These are phyloP conservation scores for Brachyopa scutellaris DNA, from an alignment of 2,888 invertebrate genomes.

Conservation along the genomic window DNA sequence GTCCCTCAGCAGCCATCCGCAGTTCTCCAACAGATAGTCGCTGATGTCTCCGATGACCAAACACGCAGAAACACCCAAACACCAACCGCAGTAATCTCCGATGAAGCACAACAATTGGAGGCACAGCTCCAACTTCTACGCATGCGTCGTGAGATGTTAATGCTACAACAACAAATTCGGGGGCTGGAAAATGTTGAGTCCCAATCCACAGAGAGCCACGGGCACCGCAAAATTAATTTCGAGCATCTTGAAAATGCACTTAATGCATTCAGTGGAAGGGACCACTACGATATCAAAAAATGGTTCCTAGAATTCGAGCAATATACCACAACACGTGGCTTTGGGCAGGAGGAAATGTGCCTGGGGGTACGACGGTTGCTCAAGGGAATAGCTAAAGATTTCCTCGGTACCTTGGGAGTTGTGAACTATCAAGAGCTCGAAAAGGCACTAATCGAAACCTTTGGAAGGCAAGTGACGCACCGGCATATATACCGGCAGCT, in stretches of 20 bases:
- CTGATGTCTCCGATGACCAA: too few species aligned
- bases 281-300: neutral
- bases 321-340: neutral
- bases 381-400: neutral
- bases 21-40: too few species aligned
- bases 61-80: too few species aligned
- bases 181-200: too few species aligned
- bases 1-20: too few species aligned
- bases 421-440: neutral
- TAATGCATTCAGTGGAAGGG: neutral
- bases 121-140: too few species aligned
- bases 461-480: conserved; percentile 17
- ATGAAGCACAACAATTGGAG: too few species aligned
- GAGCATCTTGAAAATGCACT: neutral
- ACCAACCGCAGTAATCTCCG: too few species aligned
- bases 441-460: neutral
- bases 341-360: neutral
- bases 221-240: neutral
- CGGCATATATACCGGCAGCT: conserved; percentile 8
- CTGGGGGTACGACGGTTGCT: conserved; percentile 9
- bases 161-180: too few species aligned
- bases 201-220: too few species aligned
- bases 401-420: neutral
- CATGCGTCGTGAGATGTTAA: neutral
- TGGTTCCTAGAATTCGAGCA: conserved; percentile 16